These are phyloP conservation scores for Condylostylus longicornis DNA, from an alignment of 1,140 invertebrate species.

Conservation along the genomic window DNA sequence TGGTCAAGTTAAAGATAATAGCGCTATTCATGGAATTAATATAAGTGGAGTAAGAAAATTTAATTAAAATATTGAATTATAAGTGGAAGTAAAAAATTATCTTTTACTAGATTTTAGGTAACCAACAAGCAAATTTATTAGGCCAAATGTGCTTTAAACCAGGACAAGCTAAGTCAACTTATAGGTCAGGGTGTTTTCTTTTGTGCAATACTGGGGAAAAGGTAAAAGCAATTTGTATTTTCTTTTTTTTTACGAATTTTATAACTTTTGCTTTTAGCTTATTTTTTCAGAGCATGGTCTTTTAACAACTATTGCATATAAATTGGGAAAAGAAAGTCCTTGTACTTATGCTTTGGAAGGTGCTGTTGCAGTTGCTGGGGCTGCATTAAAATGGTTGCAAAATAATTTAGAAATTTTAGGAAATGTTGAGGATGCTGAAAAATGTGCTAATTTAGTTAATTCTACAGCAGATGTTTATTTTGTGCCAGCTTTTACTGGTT, in stretches of 20 bases:
- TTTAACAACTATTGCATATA: conserved; percentile 88
- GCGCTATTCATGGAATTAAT: conserved; percentile 58
- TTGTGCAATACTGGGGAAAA: conserved; percentile 84
- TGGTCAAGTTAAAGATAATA: conserved; percentile 51
- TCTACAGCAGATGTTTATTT: conserved; percentile 83
- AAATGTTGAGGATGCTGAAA: conserved; percentile 54
- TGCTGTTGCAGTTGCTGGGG: conserved; percentile 80
- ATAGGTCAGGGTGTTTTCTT: conserved; percentile 92
- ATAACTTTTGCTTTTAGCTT: conserved; percentile 35
- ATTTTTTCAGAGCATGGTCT: conserved; percentile 79
- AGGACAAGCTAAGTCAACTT: conserved; percentile 92
- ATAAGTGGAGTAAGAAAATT: conserved; percentile 71
- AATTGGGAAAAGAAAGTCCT: conserved; percentile 62
- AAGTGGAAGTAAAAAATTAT: conserved; percentile 2
- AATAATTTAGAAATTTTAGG: conserved; percentile 71
- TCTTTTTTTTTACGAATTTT: neutral
- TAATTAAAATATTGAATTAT: conserved; percentile 6
- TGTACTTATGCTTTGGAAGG: conserved; percentile 84
- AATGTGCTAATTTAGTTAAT: conserved; percentile 52
- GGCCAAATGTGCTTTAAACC: conserved; percentile 83
- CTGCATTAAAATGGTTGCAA: conserved; percentile 74
- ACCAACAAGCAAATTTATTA: conserved; percentile 88
- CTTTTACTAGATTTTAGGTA: conserved; percentile 69
- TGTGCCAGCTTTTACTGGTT: conserved; percentile 86
- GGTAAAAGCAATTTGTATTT: conserved; percentile 32